Conservation (phyloP, 2,113 vertebrate species). For the Delphinapterus leucas region DNA sequence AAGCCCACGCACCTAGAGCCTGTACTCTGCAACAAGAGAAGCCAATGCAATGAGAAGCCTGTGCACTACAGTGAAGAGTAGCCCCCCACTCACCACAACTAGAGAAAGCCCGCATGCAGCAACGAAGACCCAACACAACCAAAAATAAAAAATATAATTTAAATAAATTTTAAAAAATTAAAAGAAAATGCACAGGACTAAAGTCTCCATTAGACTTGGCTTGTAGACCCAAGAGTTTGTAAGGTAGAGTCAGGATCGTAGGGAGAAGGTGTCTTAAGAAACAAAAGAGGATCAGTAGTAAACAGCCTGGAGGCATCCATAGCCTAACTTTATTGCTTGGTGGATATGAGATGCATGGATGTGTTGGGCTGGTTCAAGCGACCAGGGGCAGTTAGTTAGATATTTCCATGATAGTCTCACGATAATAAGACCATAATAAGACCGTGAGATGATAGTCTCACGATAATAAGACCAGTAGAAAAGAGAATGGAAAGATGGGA, state of each 20-base stretch:
- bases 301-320: not conserved
- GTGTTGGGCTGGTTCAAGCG: not conserved
- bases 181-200: not conserved
- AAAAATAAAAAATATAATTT: too few relatives aligned
- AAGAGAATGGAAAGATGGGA: conserved; percentile 1
- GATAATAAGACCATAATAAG: not conserved
- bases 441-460: not conserved
- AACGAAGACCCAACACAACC: too few relatives aligned
- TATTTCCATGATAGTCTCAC: not conserved
- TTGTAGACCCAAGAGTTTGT: not conserved
- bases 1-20: too few relatives aligned
- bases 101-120: too few relatives aligned
- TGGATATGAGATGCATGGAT: not conserved
- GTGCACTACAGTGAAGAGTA: too few relatives aligned
- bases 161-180: too few relatives aligned
- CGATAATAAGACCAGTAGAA: not conserved
- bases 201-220: not conserved
- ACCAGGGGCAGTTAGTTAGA: not conserved
- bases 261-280: not conserved
- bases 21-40: too few relatives aligned
- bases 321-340: not conserved
- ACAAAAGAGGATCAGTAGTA: not conserved
- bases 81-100: too few relatives aligned
- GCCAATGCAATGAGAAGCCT: too few relatives aligned
- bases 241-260: not conserved